Evolutionary conservation across 2,113 vertebrate species (phyloP), one percentile per base, ranked within the genome.

Genomic region (Setophaga kirtlandii): DNA sequence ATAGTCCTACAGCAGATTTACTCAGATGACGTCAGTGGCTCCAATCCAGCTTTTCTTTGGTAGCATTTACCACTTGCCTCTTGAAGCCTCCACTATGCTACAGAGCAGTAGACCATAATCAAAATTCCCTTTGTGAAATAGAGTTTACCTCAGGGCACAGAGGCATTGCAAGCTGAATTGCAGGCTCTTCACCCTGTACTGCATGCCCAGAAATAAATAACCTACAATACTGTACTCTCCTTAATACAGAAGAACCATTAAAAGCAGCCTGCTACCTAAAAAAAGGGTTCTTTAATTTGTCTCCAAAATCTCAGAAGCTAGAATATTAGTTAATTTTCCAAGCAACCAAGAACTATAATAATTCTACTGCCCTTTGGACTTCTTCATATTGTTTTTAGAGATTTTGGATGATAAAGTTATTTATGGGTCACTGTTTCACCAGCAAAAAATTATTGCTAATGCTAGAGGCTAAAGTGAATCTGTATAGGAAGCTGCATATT

Each of bases 21-120:
- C 98, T 98, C 98, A 98, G 97, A 98, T 99, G 99, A 99, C 98
- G 98, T 99, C 98, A 99, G 98, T 98, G 98, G 98, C 98, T 98
- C 97, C 97, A 94, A 97, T 98, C 98, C 98, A 99, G 98, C 97
- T 98, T 98, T 98, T 98, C 98, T 98, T 98, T 98, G 98, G 98
- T 98, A 98, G 98, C 98, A 98, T 98, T 99, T 98, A 98, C 97
- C 97, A 92, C 98, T 98, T 96, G 98, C 98, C 98, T 98, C 98
- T 98, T 97, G 97, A 98, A 98, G 97, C 97, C 97, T 98, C 97
- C 97, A 97, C 98, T 98, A 97, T 97, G 98, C 97, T 97, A 97
- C 97, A 98, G 97, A 98, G 98, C 98, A 98, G 98, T 93, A 98
- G 98, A 96, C 97, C 98, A 98, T 98, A 98, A 98, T 98, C 97